phyloP scores from a whole-genome alignment of 2,888 invertebrate species.

The Smittia aterrima region DNA sequence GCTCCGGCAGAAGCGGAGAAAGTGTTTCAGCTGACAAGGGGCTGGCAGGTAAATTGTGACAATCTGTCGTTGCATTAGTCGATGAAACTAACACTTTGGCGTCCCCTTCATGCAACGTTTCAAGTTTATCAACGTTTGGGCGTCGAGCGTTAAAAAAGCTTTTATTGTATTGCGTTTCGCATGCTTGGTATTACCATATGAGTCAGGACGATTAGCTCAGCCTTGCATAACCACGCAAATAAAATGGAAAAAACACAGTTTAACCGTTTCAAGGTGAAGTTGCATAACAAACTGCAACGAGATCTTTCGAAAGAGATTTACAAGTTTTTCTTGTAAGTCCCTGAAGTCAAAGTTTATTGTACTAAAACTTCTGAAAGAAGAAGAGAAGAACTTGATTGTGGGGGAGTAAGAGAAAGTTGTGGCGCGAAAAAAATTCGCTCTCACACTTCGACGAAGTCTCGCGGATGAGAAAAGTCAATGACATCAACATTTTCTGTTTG shows the following conservation, averaged over 20 bases:
- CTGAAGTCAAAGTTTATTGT: constrained; percentile 4
- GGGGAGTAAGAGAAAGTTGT: background rate
- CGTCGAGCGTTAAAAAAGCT: background rate
- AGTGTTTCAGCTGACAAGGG: background rate
- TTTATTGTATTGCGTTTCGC: no score
- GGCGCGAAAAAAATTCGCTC: background rate
- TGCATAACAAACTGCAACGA: background rate
- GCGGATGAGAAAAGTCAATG: constrained; percentile 19
- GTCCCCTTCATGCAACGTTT: background rate
- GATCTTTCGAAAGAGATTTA: background rate
- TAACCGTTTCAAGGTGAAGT: background rate
- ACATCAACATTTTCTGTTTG: constrained; percentile 20
- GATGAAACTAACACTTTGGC: background rate
- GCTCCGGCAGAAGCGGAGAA: background rate
- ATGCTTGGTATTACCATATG: background rate
- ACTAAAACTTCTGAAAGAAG: background rate
- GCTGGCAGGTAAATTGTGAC: background rate
- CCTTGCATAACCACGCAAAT: background rate
- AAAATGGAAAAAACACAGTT: background rate
- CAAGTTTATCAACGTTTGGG: background rate
- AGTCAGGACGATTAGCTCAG: constrained; percentile 8
- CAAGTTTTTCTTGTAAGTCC: background rate
- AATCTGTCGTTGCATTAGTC: background rate
- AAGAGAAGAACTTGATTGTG: background rate
- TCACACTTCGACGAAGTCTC: background rate